phyloP scores from a whole-genome alignment of 2,113 vertebrate species.

The Python bivittatus region DNA sequence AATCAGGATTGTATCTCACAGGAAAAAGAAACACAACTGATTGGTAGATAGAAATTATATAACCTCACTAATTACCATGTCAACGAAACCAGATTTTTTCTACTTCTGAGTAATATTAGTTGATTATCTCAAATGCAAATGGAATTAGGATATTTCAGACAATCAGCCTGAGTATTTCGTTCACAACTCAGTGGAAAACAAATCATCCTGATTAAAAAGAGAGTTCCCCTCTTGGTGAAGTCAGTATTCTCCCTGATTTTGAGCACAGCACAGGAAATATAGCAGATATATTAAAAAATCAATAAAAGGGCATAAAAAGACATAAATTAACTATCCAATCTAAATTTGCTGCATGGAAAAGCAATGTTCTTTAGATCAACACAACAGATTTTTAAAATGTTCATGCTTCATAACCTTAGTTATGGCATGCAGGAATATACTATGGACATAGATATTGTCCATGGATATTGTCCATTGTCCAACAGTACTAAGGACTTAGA shows the following conservation, averaged over 20 bases:
- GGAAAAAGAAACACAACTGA: slow-evolving; percentile 13
- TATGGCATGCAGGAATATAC: slow-evolving; percentile 26
- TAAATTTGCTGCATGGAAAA: neutral
- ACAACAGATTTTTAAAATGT: slow-evolving; percentile 35
- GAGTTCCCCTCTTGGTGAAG: slow-evolving; percentile 31
- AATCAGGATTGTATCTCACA: neutral
- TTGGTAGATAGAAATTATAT: slow-evolving; percentile 30
- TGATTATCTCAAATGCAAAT: slow-evolving; percentile 43
- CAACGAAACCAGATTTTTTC: slow-evolving; percentile 3
- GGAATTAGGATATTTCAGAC: slow-evolving; percentile 33
- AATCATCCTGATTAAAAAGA: slow-evolving; percentile 30
- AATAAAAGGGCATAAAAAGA: slow-evolving; percentile 12
- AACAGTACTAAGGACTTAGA: too few species aligned
- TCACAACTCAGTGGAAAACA: slow-evolving; percentile 36
- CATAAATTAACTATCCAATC: slow-evolving; percentile 8
- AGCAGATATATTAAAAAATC: neutral
- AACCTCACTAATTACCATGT: slow-evolving; percentile 29
- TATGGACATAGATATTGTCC: neutral
- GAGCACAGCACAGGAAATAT: neutral
- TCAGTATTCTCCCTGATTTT: slow-evolving; percentile 17
- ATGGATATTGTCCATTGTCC: too few species aligned
- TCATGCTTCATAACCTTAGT: slow-evolving; percentile 26
- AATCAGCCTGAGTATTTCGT: slow-evolving; percentile 25
- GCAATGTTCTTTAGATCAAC: slow-evolving; percentile 25
- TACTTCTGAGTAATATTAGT: neutral